Evolutionary conservation across 2,797 vertebrate species (phyloP), one percentile per base, ranked within the genome.

Genomic region (Arrhamphus sclerolepis): DNA sequence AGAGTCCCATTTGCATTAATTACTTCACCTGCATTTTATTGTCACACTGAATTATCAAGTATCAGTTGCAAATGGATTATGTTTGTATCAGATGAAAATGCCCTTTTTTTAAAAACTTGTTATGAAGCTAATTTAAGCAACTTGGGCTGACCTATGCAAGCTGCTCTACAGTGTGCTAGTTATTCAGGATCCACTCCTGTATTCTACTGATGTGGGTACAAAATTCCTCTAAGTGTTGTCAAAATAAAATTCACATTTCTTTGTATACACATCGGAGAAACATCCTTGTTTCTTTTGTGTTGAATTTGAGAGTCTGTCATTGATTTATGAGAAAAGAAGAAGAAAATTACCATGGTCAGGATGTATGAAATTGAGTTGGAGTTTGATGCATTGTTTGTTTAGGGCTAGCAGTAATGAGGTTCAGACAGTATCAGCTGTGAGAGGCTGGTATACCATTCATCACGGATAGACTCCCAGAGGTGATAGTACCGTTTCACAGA

Each of bases 331-430:
- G 64, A 61, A 83, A 84, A 87, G 80, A 79, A 75, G 59, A 53
- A 78, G 57, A 85, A 78, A 88, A 87, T 89, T 73, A 83, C 70
- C 79, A 81, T 77, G 84, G 82, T 82, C 84, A 87, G 81, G 83
- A 84, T 88, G 83, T 88, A 90, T 88, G 87, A 89, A 90, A 90
- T 88, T 83, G 86, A 90, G 84, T 87, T 77, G 83, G 73, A 82
- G 75, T 88, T 75, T 90, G 86, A 91, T 88, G 79, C 78, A 90
- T 89, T 90, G 84, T 88, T 89, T 91, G 85, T 85, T 84, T 82
- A 78, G 87, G 77, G 72, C 75, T 11, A 66, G 60, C 79, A 75
- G 79, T 89, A 90, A 90, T 89, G 80, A 90, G 80, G 77, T 87
- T 89, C 78, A 88, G 86, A 88, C 81, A 77, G 80, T 73, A 86